Conservation (phyloP, 2,888 invertebrate species). For the Latrodectus elegans region DNA sequence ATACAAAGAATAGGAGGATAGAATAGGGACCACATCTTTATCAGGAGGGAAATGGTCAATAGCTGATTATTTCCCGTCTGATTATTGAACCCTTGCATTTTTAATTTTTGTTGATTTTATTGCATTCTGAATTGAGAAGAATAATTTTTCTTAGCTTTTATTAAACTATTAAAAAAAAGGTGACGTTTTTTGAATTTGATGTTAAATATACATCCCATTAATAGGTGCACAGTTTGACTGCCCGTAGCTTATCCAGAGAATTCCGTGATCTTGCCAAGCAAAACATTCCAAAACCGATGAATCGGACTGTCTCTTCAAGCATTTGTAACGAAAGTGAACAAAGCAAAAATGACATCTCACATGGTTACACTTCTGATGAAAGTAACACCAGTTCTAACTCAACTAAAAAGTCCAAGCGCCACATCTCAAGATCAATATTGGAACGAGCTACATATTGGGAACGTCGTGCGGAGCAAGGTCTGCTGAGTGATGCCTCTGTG, state of each 20-base stretch:
- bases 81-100: too few relatives aligned
- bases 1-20: too few relatives aligned
- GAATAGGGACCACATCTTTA: too few relatives aligned
- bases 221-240: conserved; percentile 85
- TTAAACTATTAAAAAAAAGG: too few relatives aligned
- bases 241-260: conserved; percentile 84
- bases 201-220: neutral
- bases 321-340: conserved; percentile 42
- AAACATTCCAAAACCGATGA: conserved; percentile 71
- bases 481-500: conserved; percentile 72
- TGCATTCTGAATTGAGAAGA: too few relatives aligned
- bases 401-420: conserved; percentile 40
- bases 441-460: conserved; percentile 73
- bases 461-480: conserved; percentile 72
- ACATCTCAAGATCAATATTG: conserved; percentile 70
- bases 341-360: conserved; percentile 43
- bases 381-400: conserved; percentile 69
- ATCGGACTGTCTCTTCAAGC: conserved; percentile 69
- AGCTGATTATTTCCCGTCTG: too few relatives aligned
- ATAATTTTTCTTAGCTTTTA: too few relatives aligned
- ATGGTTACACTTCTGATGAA: conserved; percentile 71
- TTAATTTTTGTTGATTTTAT: too few relatives aligned
- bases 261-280: conserved; percentile 79
- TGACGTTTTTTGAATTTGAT: too few relatives aligned
- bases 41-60: too few relatives aligned